phyloP scores from a whole-genome alignment of 2,888 invertebrate species.

The Thecocarcelia acutangulata region DNA sequence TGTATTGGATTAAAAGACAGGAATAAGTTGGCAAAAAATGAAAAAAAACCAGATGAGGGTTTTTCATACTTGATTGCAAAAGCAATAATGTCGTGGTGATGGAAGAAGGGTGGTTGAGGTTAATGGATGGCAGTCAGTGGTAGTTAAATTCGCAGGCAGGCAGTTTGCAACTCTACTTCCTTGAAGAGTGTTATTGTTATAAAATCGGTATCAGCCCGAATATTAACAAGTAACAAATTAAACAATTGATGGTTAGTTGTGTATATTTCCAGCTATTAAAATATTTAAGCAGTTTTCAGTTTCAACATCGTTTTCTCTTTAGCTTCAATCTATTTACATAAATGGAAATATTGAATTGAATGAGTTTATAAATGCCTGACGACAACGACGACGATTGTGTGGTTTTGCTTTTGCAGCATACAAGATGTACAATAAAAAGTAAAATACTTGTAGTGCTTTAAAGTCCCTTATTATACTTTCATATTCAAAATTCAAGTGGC shows the following conservation, averaged over 20 bases:
- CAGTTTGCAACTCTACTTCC: background rate
- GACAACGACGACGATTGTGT: no score
- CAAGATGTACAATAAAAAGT: background rate
- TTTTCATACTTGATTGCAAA: conserved; percentile 22
- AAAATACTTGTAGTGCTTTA: conserved; percentile 30
- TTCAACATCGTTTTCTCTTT: background rate
- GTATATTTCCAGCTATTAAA: conserved; percentile 38
- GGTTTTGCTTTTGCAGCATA: conserved; percentile 42
- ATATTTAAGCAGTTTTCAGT: conserved; percentile 33
- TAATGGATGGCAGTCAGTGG: background rate
- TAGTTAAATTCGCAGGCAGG: conserved; percentile 6
- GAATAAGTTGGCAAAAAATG: background rate
- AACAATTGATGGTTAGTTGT: conserved; percentile 35
- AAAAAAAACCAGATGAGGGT: conserved; percentile 34
- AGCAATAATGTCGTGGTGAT: conserved; percentile 1
- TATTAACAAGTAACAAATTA: conserved; percentile 59
- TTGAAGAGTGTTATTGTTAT: background rate
- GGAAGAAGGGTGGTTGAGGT: background rate
- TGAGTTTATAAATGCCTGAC: conserved; percentile 34
- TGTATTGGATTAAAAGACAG: conserved; percentile 41
- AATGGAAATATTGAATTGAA: conserved; percentile 40
- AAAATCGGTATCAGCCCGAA: background rate
- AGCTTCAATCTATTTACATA: background rate
- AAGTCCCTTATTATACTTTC: conserved; percentile 66
- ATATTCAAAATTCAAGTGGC: conserved; percentile 67